Evolutionary conservation across 2,888 invertebrate species (phyloP).

Genomic region (Conchocele bisecta): DNA sequence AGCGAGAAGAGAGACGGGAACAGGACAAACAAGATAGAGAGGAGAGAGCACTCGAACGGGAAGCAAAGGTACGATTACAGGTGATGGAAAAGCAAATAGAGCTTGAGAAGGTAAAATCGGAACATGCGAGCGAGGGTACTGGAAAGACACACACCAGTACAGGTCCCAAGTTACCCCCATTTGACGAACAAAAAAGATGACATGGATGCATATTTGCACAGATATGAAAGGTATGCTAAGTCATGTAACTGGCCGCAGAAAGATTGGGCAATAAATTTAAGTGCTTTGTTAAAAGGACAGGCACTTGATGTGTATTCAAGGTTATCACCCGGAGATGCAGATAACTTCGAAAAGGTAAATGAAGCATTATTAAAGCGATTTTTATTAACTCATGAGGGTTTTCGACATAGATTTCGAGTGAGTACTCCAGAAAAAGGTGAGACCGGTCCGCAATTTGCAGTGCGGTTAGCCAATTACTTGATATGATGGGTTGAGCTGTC

Average conservation of each 20-base stretch:
- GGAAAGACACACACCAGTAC: neutral
- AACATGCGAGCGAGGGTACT: neutral
- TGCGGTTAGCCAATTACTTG: constrained; percentile 8
- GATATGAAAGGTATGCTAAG: neutral
- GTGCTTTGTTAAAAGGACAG: constrained; percentile 4
- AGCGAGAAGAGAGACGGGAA: neutral
- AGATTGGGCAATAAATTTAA: constrained; percentile 2
- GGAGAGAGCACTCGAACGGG: neutral
- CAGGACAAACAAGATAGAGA: neutral
- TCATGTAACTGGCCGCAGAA: neutral
- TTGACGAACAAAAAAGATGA: constrained; percentile 5
- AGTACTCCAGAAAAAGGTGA: constrained; percentile 1
- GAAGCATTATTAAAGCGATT: constrained; percentile 8
- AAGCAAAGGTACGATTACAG: neutral
- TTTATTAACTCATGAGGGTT: constrained; percentile 18
- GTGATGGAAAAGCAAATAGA: neutral
- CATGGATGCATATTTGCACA: constrained; percentile 13
- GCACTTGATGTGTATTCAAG: constrained; percentile 9
- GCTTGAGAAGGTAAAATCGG: neutral
- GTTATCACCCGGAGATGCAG: neutral
- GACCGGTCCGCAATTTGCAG: constrained; percentile 3
- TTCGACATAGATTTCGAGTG: constrained; percentile 1
- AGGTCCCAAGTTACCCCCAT: constrained; percentile 14
- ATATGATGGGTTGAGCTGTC: neutral
- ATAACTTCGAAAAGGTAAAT: neutral